phyloP scores from a whole-genome alignment of 2,113 vertebrate species.

The Podiceps cristatus region DNA sequence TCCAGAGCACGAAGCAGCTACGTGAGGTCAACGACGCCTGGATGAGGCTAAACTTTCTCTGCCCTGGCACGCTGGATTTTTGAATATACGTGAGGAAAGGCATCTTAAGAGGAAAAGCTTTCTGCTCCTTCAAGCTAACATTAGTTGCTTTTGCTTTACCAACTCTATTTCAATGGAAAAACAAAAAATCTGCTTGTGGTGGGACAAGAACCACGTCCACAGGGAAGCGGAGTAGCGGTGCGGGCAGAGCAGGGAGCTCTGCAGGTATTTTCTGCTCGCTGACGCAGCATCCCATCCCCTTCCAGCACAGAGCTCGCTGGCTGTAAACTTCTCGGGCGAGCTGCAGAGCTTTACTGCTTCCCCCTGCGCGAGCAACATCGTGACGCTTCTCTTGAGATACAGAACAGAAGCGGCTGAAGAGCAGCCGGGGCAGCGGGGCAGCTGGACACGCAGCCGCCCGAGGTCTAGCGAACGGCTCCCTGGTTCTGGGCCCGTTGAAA shows the following conservation, averaged over 20 bases:
- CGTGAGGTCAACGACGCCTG: fast-evolving
- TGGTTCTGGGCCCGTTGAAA: neutral
- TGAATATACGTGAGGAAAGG: fast-evolving
- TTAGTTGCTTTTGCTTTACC: neutral
- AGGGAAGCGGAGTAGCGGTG: neutral
- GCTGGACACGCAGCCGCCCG: fast-evolving
- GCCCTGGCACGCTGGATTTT: neutral
- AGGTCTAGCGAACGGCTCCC: fast-evolving
- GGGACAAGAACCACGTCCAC: fast-evolving
- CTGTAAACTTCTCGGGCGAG: fast-evolving
- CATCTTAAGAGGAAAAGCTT: neutral
- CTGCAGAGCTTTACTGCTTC: neutral
- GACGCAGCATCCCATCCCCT: neutral
- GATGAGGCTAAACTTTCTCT: neutral
- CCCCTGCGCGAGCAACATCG: fast-evolving
- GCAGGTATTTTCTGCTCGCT: neutral
- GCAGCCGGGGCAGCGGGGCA: neutral
- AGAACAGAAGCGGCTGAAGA: neutral
- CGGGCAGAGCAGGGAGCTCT: neutral
- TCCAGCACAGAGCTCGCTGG: neutral
- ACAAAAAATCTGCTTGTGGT: fast-evolving
- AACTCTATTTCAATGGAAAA: fast-evolving
- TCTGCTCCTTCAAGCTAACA: neutral
- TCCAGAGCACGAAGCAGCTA: neutral
- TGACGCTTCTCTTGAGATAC: neutral